Base-by-base conservation (phyloP, 1,140 invertebrate genomes). In the Temnothorax nylanderi region DNA sequence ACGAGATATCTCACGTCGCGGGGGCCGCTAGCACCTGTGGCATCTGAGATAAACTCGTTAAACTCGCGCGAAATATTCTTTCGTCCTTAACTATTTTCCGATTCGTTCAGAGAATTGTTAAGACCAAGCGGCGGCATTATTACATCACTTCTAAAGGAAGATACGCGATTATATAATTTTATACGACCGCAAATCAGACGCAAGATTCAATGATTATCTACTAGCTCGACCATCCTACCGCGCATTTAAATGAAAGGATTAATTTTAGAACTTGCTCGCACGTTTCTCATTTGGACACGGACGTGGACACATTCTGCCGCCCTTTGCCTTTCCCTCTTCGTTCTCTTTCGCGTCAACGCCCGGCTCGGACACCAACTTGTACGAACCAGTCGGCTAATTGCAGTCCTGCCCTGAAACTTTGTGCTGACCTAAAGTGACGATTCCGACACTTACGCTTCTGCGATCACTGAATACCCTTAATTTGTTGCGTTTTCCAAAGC, bases 201-300 rank as follows among this genome's bases (percentile, higher is more conserved):
- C 21, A n/a, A 71, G 49, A 80, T 81, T 69, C 64, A 69, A 32
- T 26, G 8, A 56, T 81, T 47, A 69, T 56, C 13, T 34, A 67
- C n/a, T 3, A 13, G 13, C 49, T 18, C 47, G 51, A 8, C 21
- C 26, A 6, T 74, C n/a, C 58, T 44, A 47, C 11, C 69, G 26
- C 32, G 16, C 37, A 44, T 32, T 44, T 26, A 32, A 21, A 44
- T 32, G 32, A 32, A 80, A 71, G 60, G 34, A 86, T 89, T 86
- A 81, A 89, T 87, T 89, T 86, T 71, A 58, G 71, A 62, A 67
- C 32, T 81, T 47, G 74, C 54, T 34, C 69, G 54, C 41, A 16
- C 47, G 16, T 65, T 58, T 7, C 34, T 34, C 75, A 54, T 64
- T 81, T 81, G 16, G 71, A 81, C 75, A 49, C 58, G 54, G 51